Evolutionary conservation across 2,113 vertebrate species (phyloP).

Genomic region (Melanocharis versteri): DNA sequence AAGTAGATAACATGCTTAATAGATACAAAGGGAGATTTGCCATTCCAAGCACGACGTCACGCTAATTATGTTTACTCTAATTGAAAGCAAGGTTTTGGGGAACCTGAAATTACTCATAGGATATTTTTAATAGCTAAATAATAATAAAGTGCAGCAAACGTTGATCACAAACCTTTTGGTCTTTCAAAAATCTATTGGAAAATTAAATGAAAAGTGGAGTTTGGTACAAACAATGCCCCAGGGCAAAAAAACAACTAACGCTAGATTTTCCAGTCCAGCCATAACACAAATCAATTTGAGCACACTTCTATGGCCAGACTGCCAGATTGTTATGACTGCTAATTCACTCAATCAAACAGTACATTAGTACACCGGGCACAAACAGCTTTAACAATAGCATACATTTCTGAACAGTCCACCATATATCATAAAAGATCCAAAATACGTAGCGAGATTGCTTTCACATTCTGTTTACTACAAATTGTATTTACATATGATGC

Average conservation of each 20-base stretch:
- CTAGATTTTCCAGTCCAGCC: conserved; percentile 80
- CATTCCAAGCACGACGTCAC: conserved; percentile 77
- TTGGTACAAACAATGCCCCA: conserved; percentile 78
- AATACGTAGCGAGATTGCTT: conserved; percentile 21
- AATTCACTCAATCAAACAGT: conserved; percentile 80
- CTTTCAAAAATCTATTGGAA: conserved; percentile 74
- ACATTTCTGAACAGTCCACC: conserved; percentile 59
- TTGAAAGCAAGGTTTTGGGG: conserved; percentile 79
- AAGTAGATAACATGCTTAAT: conserved; percentile 75
- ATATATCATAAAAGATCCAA: conserved; percentile 51
- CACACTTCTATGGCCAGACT: conserved; percentile 77
- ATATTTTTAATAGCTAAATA: conserved; percentile 68
- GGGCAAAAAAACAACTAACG: conserved; percentile 79
- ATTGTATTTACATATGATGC: conserved; percentile 15
- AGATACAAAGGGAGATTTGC: conserved; percentile 76
- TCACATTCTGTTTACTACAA: background rate
- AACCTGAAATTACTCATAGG: conserved; percentile 76
- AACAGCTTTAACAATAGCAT: conserved; percentile 70
- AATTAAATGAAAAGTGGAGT: conserved; percentile 79
- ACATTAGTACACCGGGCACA: conserved; percentile 75
- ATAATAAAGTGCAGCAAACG: conserved; percentile 73
- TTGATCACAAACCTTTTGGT: conserved; percentile 75
- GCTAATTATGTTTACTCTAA: conserved; percentile 85
- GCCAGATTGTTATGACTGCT: conserved; percentile 81
- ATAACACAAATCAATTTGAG: conserved; percentile 78